Evolutionary conservation across 2,113 vertebrate species (phyloP), one percentile per base, ranked within the genome.

Genomic region (Centrocercus urophasianus): DNA sequence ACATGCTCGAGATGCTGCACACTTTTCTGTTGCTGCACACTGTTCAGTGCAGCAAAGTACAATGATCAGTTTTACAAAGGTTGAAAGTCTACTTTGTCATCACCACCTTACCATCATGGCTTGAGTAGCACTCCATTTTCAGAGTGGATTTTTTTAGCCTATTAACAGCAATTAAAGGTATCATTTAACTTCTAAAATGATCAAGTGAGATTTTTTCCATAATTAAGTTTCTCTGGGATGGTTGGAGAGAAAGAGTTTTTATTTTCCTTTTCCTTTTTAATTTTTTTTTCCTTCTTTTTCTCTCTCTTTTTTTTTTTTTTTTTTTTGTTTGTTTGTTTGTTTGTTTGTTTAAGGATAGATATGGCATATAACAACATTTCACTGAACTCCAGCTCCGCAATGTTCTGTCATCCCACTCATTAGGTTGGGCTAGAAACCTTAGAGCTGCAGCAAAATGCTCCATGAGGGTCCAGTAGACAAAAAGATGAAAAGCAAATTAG

Each of bases 81-180:
- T 34, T 64, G 69, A 93, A 86, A 64, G 32, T 57, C 45, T 34
- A n/a, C 13, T 5, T 89, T 65, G 27, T 54, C 52, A 57, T 71
- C 75, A 73, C 20, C 63, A 66, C 38, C 34, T 86, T 90, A 78
- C 56, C 75, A 32, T 71, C 24, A 38, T 1, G 4, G 13, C 32
- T 90, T 57, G 57, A 83, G 69, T 27, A 72, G 22, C 25, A 27
- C 74, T 88, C 28, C 2, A 14, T 82, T 94, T 83, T 77, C 65
- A 67, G 32, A 10, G 21, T 50, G 43, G 2, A 7, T 59, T 66
- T 82, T 48, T 56, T 42, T 61, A 89, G 21, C 36, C 36, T 79
- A 6, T 79, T 92, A 89, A 10, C 36, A 87, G 16, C 54, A 80
- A 71, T 89, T 92, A 79, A 91, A 91, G 7, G 42, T 71, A 87